These are phyloP conservation scores for Phalloptychus januarius DNA, from an alignment of 2,797 vertebrate genomes.

Conservation along the genomic window DNA sequence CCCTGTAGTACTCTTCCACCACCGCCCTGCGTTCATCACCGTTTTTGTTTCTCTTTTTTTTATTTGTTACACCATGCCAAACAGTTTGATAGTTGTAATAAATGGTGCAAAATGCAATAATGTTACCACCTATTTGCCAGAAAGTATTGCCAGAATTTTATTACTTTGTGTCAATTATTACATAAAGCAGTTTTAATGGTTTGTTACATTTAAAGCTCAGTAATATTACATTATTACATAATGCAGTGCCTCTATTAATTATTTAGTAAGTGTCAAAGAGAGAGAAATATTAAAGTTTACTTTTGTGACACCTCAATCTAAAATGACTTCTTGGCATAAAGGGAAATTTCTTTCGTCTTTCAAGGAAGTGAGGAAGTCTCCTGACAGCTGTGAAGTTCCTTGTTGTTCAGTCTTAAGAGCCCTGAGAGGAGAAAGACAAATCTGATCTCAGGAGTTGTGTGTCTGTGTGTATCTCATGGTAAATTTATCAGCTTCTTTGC, in stretches of 20 bases:
- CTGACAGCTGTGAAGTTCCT: slow-evolving; percentile 37
- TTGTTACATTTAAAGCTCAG: too few relatives aligned
- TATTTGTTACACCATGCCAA: too few relatives aligned
- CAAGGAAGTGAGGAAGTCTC: slow-evolving; percentile 15
- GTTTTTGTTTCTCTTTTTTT: too few relatives aligned
- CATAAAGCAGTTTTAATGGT: too few relatives aligned
- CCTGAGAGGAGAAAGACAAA: slow-evolving; percentile 3
- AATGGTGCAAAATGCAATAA: too few relatives aligned
- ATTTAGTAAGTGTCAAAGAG: slow-evolving; percentile 20
- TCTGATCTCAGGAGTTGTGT: slow-evolving; percentile 10
- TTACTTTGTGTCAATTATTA: too few relatives aligned
- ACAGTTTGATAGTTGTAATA: too few relatives aligned
- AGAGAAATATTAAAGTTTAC: background rate
- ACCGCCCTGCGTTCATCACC: too few relatives aligned
- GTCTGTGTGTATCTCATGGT: slow-evolving; percentile 27
- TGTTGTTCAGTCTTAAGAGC: slow-evolving; percentile 33
- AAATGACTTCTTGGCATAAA: slow-evolving; percentile 12
- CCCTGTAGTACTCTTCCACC: too few relatives aligned
- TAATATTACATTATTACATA: too few relatives aligned
- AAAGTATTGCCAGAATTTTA: too few relatives aligned
- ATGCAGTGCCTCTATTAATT: background rate
- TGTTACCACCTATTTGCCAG: too few relatives aligned
- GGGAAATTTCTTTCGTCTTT: slow-evolving; percentile 1
- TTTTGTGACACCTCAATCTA: slow-evolving; percentile 18
- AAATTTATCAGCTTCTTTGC: slow-evolving; percentile 42